These are phyloP conservation scores for Eulemur rufifrons DNA, from an alignment of 2,113 vertebrate genomes.

Conservation along the genomic window DNA sequence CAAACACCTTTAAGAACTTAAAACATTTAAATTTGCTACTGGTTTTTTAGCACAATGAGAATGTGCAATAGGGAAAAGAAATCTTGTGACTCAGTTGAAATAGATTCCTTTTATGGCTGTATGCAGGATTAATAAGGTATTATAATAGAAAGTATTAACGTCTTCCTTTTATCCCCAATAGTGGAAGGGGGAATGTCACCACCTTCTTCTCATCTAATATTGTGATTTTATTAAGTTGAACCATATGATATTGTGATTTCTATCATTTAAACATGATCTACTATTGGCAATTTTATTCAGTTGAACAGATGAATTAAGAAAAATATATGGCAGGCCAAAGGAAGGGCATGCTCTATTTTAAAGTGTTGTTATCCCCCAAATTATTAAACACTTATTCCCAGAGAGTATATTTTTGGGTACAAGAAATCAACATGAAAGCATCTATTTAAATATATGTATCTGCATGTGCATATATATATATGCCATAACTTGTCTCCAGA, in stretches of 20 bases:
- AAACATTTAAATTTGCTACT: not conserved
- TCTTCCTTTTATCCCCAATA: not conserved
- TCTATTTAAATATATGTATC: not conserved
- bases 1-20: not conserved
- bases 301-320: not conserved
- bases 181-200: not conserved
- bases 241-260: not conserved
- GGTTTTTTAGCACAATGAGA: not conserved
- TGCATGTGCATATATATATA: not conserved
- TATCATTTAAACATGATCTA: not conserved
- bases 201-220: not conserved
- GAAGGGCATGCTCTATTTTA: not conserved
- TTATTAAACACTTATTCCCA: not conserved
- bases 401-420: not conserved
- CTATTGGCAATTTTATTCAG: not conserved
- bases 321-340: not conserved
- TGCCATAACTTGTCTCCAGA: not conserved
- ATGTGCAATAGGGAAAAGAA: not conserved
- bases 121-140: not conserved
- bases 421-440: not conserved
- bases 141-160: not conserved
- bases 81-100: not conserved
- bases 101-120: not conserved
- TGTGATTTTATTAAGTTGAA: not conserved
- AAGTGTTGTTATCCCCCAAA: not conserved